Percentiles rank a stretch among this genome's conserved stretches.
Conservation (phyloP, 2,797 vertebrate species). For the Hyperoplus immaculatus region DNA sequence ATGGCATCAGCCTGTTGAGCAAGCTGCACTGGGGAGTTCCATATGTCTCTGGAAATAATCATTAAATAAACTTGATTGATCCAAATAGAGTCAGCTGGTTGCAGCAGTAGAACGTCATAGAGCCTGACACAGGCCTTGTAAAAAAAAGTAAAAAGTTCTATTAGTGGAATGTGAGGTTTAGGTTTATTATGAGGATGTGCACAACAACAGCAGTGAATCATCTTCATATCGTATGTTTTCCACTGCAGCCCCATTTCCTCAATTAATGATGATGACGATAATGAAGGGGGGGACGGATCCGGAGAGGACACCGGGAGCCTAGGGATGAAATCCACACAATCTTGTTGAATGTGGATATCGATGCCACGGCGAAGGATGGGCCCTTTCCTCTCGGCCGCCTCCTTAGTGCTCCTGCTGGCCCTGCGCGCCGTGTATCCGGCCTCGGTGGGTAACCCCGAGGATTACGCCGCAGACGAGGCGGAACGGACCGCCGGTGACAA, state of each 20-base stretch:
- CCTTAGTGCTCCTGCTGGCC: slow-evolving; percentile 91
- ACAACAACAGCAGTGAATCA: slow-evolving; percentile 36
- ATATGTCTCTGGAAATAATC: slow-evolving; percentile 2
- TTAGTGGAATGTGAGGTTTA: slow-evolving; percentile 13
- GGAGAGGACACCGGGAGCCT: slow-evolving; percentile 68
- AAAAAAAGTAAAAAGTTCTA: not conserved
- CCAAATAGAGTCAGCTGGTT: not conserved
- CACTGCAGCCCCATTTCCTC: slow-evolving; percentile 64
- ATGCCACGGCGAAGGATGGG: slow-evolving; percentile 90
- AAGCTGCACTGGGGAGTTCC: not conserved
- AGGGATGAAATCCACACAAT: slow-evolving; percentile 73
- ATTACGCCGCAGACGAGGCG: slow-evolving; percentile 93
- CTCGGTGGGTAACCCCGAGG: slow-evolving; percentile 91
- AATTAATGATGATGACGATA: slow-evolving; percentile 45
- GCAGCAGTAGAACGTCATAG: not conserved
- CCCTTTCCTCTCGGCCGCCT: slow-evolving; percentile 90
- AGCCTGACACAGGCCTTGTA: not conserved
- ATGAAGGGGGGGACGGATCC: slow-evolving; percentile 68
- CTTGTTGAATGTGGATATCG: slow-evolving; percentile 79
- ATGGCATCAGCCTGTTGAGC: slow-evolving; percentile 42
- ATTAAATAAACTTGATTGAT: slow-evolving; percentile 17
- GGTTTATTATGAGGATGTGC: slow-evolving; percentile 16
- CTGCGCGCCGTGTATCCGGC: slow-evolving; percentile 87
- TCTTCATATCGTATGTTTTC: slow-evolving; percentile 36
- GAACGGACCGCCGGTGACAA: slow-evolving; percentile 93